These are phyloP conservation scores for Anguilla marmorata DNA, from an alignment of 2,797 vertebrate genomes.

Conservation along the genomic window DNA sequence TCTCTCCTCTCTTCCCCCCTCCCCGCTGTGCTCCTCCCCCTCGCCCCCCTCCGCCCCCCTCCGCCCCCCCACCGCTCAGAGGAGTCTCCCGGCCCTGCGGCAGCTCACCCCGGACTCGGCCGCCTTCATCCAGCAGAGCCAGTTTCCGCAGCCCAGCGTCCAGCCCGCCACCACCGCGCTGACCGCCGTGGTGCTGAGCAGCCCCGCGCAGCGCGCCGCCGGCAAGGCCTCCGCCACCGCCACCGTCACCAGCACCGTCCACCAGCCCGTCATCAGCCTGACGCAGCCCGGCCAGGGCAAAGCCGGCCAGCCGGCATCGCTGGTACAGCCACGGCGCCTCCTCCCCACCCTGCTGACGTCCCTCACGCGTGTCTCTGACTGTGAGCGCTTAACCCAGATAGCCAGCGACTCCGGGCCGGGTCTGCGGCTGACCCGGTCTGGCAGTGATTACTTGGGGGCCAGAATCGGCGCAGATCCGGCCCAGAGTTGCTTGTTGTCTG, in stretches of 20 bases:
- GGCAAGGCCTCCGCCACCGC: slow-evolving; percentile 76
- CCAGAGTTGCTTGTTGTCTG: too few relatives aligned
- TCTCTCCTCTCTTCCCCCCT: not conserved
- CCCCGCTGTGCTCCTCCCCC: not conserved
- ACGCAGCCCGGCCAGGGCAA: slow-evolving; percentile 80
- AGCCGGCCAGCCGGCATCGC: slow-evolving; percentile 70
- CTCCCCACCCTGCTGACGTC: not conserved
- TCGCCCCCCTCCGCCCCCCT: not conserved
- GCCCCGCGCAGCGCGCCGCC: slow-evolving; percentile 71
- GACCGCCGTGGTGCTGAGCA: slow-evolving; percentile 79
- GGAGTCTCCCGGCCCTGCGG: slow-evolving; percentile 88
- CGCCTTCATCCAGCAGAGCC: slow-evolving; percentile 92
- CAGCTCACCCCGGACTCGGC: slow-evolving; percentile 88
- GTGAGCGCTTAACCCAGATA: not conserved
- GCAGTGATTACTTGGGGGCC: too few relatives aligned
- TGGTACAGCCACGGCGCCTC: slow-evolving; percentile 64
- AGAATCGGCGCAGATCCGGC: too few relatives aligned
- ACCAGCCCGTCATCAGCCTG: slow-evolving; percentile 85
- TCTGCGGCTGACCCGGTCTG: too few relatives aligned
- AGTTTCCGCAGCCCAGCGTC: slow-evolving; percentile 76
- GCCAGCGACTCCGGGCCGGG: too few relatives aligned
- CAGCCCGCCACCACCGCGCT: slow-evolving; percentile 77
- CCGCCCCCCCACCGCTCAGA: slow-evolving; percentile 60
- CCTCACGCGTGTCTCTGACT: not conserved
- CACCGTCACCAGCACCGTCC: slow-evolving; percentile 73